phyloP scores from a whole-genome alignment of 2,888 invertebrate genomes.

The Catonia carolina region DNA sequence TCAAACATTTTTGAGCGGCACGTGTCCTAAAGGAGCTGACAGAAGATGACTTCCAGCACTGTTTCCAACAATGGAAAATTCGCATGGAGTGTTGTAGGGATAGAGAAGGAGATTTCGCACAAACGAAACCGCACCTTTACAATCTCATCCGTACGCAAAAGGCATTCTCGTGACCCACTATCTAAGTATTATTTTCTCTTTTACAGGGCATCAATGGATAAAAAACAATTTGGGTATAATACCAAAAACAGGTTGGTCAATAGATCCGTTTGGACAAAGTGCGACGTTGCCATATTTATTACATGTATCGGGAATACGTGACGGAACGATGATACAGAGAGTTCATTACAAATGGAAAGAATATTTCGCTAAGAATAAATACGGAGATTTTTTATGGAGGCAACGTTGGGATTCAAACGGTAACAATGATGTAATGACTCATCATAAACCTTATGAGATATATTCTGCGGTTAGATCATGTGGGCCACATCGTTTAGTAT shows the following conservation, averaged over 20 bases:
- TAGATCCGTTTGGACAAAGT: constrained; percentile 28
- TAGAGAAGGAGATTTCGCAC: too few relatives aligned
- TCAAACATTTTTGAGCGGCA: too few relatives aligned
- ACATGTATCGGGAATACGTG: constrained; percentile 17
- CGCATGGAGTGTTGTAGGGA: too few relatives aligned
- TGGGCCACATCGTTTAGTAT: constrained; percentile 87
- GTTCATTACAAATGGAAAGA: constrained; percentile 27
- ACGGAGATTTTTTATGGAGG: neutral
- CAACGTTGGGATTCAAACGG: neutral
- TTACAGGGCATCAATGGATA: constrained; percentile 30
- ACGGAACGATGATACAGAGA: constrained; percentile 23
- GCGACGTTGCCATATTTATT: constrained; percentile 24
- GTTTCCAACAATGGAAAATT: too few relatives aligned
- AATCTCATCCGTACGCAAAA: too few relatives aligned
- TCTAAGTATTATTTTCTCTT: too few relatives aligned
- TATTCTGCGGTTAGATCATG: constrained; percentile 95
- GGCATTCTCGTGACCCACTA: too few relatives aligned
- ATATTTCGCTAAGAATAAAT: neutral
- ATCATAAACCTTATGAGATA: constrained; percentile 93
- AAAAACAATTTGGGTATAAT: constrained; percentile 17
- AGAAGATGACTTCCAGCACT: too few relatives aligned
- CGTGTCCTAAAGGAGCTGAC: too few relatives aligned
- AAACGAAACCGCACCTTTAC: too few relatives aligned
- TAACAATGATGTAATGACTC: constrained; percentile 61
- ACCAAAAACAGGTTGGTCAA: constrained; percentile 23